These are phyloP conservation scores for Leptinotarsa juncta DNA, from an alignment of 2,888 invertebrate genomes.

Conservation along the genomic window DNA sequence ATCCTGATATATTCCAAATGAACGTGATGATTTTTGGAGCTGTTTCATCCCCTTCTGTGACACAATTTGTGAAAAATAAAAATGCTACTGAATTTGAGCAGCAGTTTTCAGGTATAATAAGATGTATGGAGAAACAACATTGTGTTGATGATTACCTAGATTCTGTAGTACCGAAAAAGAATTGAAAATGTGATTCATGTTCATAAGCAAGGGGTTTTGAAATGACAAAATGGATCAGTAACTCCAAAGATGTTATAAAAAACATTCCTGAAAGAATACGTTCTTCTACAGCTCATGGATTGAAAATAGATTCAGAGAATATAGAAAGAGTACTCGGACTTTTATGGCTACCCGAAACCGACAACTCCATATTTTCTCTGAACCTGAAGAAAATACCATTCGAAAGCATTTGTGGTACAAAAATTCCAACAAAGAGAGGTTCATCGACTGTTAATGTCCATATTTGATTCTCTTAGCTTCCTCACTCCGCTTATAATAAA, in stretches of 20 bases:
- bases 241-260: background rate
- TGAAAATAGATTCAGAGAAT: conserved; percentile 2
- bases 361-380: too few relatives aligned
- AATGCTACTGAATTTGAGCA: conserved; percentile 11
- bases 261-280: background rate
- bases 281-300: background rate
- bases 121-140: background rate
- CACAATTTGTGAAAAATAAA: conserved; percentile 16
- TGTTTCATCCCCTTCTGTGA: conserved; percentile 6
- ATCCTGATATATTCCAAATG: background rate
- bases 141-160: conserved; percentile 2
- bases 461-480: background rate
- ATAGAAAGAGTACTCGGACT: too few relatives aligned
- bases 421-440: background rate
- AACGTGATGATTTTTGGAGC: conserved; percentile 24
- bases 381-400: too few relatives aligned
- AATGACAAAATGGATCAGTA: conserved; percentile 10
- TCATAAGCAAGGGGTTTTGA: conserved; percentile 6
- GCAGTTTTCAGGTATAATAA: background rate
- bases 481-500: background rate
- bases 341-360: too few relatives aligned
- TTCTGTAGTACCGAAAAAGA: background rate
- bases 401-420: background rate
- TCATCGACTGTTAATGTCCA: background rate
- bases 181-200: background rate